Percentiles rank a stretch among this genome's conserved stretches.
These are phyloP conservation scores for Cheilinus undulatus DNA, from an alignment of 2,113 vertebrate species.

Conservation along the genomic window DNA sequence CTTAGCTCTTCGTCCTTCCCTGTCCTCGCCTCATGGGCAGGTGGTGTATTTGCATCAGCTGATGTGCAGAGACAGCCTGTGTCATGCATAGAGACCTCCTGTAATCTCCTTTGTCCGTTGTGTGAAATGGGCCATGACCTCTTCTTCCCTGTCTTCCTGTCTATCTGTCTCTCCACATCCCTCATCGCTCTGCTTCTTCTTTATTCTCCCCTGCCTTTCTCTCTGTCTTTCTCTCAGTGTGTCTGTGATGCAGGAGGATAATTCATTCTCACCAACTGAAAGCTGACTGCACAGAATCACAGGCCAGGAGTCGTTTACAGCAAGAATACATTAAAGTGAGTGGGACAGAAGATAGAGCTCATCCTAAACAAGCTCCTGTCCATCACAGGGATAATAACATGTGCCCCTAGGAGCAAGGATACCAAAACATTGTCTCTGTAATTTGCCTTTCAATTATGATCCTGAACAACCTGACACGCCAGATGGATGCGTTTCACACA, in stretches of 20 bases:
- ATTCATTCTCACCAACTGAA: constrained; percentile 48
- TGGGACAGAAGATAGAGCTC: constrained; percentile 16
- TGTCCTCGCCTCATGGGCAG: constrained; percentile 19
- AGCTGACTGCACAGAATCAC: constrained; percentile 58
- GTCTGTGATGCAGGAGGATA: constrained; percentile 43
- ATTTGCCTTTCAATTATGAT: no score
- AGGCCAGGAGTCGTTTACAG: constrained; percentile 57
- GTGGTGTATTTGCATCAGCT: constrained; percentile 46
- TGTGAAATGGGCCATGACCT: constrained; percentile 55
- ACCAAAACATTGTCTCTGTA: neutral
- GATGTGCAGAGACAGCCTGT: constrained; percentile 36
- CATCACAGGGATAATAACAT: neutral
- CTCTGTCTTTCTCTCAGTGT: constrained; percentile 7
- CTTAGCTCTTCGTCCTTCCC: constrained; percentile 15
- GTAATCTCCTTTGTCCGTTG: constrained; percentile 37
- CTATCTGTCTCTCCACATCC: neutral
- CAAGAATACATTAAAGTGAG: constrained; percentile 41
- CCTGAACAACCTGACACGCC: no score
- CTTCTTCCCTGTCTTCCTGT: neutral
- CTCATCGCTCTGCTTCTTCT: constrained; percentile 19
- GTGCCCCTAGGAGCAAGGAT: constrained; percentile 2
- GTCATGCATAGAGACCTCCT: constrained; percentile 40
- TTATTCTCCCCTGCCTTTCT: constrained; percentile 2
- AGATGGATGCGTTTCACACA: no score
- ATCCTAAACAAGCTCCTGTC: constrained; percentile 14